Evolutionary conservation across 2,113 vertebrate genomes (phyloP).

Genomic region (Spizaetus ornatus): DNA sequence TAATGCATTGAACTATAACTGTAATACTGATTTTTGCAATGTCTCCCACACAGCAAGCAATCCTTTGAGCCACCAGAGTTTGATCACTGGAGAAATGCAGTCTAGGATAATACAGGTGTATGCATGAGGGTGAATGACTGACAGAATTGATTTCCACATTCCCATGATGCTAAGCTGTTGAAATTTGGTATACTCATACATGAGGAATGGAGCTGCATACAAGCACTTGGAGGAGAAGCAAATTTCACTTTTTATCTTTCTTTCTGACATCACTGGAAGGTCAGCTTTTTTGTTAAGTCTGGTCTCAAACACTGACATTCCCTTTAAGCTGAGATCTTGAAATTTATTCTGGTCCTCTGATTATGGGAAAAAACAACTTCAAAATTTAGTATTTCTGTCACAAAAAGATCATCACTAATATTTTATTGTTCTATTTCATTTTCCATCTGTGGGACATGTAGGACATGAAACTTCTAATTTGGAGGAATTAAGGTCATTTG

Average conservation of each 20-base stretch:
- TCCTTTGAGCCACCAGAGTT: not conserved
- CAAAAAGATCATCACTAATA: not conserved
- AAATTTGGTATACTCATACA: not conserved
- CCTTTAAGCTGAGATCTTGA: not conserved
- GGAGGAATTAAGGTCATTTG: not conserved
- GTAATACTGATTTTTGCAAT: not conserved
- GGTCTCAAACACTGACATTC: not conserved
- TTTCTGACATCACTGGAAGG: not conserved
- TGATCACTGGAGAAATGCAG: not conserved
- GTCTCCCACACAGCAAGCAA: not conserved
- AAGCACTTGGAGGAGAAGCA: not conserved
- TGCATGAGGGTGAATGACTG: not conserved
- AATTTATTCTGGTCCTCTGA: not conserved
- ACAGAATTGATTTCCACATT: not conserved
- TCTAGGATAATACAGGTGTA: not conserved
- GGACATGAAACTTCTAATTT: not conserved
- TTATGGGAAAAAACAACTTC: not conserved
- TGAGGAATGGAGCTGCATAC: not conserved
- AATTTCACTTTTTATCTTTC: not conserved
- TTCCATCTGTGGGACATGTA: not conserved
- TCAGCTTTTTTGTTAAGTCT: not conserved
- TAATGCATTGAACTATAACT: not conserved
- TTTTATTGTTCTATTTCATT: not conserved
- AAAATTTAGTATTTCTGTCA: not conserved
- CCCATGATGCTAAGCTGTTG: not conserved